Evolutionary conservation across 2,797 vertebrate genomes (phyloP).

Genomic region (Ctenosaura bakeri): DNA sequence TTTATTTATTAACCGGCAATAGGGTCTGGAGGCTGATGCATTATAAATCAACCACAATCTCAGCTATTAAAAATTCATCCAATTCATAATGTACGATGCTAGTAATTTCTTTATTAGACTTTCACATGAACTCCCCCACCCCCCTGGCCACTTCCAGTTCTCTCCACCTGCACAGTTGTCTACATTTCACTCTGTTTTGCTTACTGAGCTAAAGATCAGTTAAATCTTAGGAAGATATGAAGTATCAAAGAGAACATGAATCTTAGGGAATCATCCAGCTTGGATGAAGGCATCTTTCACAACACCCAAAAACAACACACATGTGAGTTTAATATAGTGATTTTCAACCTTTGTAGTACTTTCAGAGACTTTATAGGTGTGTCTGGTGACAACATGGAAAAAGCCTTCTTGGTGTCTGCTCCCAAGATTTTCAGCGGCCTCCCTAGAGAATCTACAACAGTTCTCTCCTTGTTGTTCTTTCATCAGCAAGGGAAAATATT

Average conservation of each 20-base stretch:
- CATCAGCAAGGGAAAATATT: too few relatives aligned
- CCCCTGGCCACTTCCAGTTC: slow-evolving; percentile 20
- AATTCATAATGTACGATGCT: slow-evolving; percentile 90
- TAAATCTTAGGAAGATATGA: slow-evolving; percentile 58
- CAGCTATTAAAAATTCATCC: slow-evolving; percentile 93
- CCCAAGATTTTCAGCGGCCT: too few relatives aligned
- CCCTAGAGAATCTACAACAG: too few relatives aligned
- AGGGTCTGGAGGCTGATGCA: slow-evolving; percentile 84
- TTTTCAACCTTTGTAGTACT: neutral
- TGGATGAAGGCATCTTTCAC: neutral
- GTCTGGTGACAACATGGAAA: too few relatives aligned
- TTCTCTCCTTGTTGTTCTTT: too few relatives aligned
- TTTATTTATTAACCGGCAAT: slow-evolving; percentile 92
- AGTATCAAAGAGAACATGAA: neutral
- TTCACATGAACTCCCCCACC: slow-evolving; percentile 85
- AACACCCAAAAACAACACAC: neutral
- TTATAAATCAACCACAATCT: slow-evolving; percentile 92
- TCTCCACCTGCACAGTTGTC: slow-evolving; percentile 35
- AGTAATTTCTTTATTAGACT: slow-evolving; percentile 93
- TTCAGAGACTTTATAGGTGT: neutral
- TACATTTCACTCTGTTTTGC: slow-evolving; percentile 72
- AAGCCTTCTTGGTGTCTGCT: too few relatives aligned
- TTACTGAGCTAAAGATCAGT: slow-evolving; percentile 56
- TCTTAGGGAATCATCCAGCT: neutral
- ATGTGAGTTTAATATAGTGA: neutral